Evolutionary conservation across 2,888 invertebrate genomes (phyloP).

Genomic region (Dynastes grantii): DNA sequence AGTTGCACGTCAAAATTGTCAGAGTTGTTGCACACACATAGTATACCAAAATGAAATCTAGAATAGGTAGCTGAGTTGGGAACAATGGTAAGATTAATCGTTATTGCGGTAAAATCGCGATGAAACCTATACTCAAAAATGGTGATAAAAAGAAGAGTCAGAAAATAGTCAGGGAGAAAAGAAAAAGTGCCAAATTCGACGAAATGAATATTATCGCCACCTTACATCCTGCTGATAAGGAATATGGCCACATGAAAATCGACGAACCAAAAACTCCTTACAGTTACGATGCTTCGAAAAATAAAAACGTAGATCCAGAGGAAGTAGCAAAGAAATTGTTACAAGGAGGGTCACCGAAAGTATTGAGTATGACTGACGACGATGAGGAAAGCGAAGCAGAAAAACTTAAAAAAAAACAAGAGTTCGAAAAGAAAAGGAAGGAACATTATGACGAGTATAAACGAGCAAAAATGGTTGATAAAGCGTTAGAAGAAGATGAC

Average conservation of each 20-base stretch:
- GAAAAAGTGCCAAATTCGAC: conserved; percentile 47
- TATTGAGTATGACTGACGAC: conserved; percentile 23
- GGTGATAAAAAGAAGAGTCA: neutral
- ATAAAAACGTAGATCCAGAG: conserved; percentile 25
- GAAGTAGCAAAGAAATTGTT: conserved; percentile 46
- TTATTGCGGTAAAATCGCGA: neutral
- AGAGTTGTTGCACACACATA: neutral
- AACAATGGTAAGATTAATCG: conserved; percentile 16
- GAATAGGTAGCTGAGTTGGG: neutral
- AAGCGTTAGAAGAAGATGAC: conserved; percentile 18
- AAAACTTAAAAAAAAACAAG: conserved; percentile 22
- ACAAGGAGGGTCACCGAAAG: conserved; percentile 46
- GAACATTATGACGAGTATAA: conserved; percentile 50
- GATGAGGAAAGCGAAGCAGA: conserved; percentile 16
- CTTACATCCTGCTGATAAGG: conserved; percentile 49
- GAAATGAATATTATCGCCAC: conserved; percentile 47
- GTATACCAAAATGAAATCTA: neutral
- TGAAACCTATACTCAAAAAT: conserved; percentile 46
- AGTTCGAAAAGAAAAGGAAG: conserved; percentile 44
- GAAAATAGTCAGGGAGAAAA: neutral
- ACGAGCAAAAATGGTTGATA: conserved; percentile 34
- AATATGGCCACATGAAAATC: conserved; percentile 51
- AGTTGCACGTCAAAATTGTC: conserved; percentile 22
- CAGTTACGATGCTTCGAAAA: conserved; percentile 34
- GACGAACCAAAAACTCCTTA: conserved; percentile 51